Percentiles rank a stretch among this genome's conserved stretches.
phyloP scores from a whole-genome alignment of 2,113 vertebrate species.

The Silurus glanis region DNA sequence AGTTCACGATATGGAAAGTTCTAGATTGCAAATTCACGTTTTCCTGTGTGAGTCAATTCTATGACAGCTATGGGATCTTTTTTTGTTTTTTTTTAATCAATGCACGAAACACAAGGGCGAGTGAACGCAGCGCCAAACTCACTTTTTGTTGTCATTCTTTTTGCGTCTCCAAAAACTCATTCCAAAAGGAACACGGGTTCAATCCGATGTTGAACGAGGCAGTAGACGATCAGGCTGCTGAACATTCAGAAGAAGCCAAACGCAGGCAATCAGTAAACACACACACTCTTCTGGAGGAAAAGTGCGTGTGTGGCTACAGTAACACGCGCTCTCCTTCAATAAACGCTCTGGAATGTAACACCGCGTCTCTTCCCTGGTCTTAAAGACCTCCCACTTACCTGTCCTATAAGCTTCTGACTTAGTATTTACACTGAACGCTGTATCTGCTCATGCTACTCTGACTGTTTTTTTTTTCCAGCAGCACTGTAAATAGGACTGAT shows the following conservation, averaged over 20 bases:
- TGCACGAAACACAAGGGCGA: background rate
- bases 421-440: background rate
- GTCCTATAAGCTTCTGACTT: background rate
- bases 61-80: background rate
- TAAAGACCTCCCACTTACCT: conserved; percentile 33
- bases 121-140: conserved; percentile 50
- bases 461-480: background rate
- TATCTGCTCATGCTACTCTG: background rate
- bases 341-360: conserved; percentile 49
- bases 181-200: conserved; percentile 46
- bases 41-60: background rate
- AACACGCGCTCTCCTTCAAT: too few relatives aligned
- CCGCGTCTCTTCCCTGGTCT: conserved; percentile 56
- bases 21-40: background rate
- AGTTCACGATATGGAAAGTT: background rate
- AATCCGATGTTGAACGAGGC: conserved; percentile 20
- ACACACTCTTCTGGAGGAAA: too few relatives aligned
- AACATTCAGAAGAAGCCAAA: conserved; percentile 26
- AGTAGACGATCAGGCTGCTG: conserved; percentile 34
- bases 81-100: background rate
- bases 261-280: background rate
- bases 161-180: conserved; percentile 76
- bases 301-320: too few relatives aligned
- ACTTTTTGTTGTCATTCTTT: conserved; percentile 66
- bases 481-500: background rate